Evolutionary conservation across 2,113 vertebrate species (phyloP).

Genomic region (Vulpes vulpes): DNA sequence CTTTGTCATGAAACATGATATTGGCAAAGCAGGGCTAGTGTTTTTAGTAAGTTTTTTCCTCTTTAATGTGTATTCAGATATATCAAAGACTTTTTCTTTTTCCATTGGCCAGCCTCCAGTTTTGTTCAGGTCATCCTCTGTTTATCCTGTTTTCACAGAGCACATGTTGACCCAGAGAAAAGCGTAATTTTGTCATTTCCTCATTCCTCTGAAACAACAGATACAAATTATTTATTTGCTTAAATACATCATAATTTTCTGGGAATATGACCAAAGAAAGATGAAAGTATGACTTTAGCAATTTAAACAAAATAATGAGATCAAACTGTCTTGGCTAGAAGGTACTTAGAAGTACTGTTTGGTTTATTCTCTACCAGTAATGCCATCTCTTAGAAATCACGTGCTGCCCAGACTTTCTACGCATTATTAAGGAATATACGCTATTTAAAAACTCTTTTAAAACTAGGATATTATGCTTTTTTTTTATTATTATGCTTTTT

Average conservation of each 20-base stretch:
- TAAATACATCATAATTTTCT: constrained; percentile 73
- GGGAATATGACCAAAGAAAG: constrained; percentile 70
- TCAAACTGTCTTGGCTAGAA: constrained; percentile 52
- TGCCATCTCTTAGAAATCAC: constrained; percentile 30
- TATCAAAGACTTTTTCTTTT: constrained; percentile 43
- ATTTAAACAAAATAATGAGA: constrained; percentile 63
- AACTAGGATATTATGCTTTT: background rate
- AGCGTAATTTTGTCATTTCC: constrained; percentile 55
- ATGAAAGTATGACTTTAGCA: constrained; percentile 62
- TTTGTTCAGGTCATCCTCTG: constrained; percentile 57
- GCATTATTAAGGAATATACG: background rate
- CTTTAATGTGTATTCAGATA: background rate
- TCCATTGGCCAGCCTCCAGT: background rate
- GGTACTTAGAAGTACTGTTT: constrained; percentile 26
- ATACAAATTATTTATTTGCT: constrained; percentile 71
- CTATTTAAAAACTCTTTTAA: constrained; percentile 4
- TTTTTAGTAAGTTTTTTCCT: background rate
- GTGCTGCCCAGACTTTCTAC: background rate
- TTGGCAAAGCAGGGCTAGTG: background rate
- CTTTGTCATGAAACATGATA: background rate
- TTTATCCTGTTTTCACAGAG: constrained; percentile 46
- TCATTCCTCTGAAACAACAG: constrained; percentile 49
- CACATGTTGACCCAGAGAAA: constrained; percentile 55
- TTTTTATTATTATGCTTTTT: background rate
- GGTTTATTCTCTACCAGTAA: background rate